A percentile compares a stretch with the other conserved stretches of the same genome.
Evolutionary conservation across 2,888 invertebrate species (phyloP).

Genomic region (Aelia acuminata): DNA sequence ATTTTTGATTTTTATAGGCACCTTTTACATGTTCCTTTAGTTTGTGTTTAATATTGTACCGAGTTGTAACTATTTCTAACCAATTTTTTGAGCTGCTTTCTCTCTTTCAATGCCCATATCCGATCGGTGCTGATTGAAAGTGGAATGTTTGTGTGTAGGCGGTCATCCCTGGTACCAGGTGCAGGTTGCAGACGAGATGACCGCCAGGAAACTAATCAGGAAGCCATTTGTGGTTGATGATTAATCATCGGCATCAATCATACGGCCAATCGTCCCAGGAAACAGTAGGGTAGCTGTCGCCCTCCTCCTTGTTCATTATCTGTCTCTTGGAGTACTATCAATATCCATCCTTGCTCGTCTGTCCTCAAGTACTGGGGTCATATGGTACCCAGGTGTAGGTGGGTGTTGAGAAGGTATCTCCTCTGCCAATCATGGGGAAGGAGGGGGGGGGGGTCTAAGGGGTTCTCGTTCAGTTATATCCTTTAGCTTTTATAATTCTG

Average conservation of each 20-base stretch:
- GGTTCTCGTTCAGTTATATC: neutral
- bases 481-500: too few relatives aligned
- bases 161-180: neutral
- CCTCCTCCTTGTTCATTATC: slow-evolving; percentile 27
- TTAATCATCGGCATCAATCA: slow-evolving; percentile 44
- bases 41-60: too few relatives aligned
- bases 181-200: neutral
- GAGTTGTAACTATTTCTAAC: neutral
- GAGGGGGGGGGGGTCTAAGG: too few relatives aligned
- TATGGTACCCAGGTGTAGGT: neutral
- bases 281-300: slow-evolving; percentile 28
- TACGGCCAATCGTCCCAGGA: slow-evolving; percentile 6
- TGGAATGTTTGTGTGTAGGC: neutral
- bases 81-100: neutral
- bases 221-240: slow-evolving; percentile 24
- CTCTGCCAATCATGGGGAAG: neutral
- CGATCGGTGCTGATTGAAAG: neutral
- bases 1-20: too few relatives aligned
- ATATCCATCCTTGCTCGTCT: neutral
- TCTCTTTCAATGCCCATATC: neutral
- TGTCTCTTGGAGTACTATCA: neutral
- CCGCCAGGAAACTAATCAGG: neutral
- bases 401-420: neutral
- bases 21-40: too few relatives aligned
- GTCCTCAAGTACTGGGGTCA: neutral